A percentile compares a stretch with the other conserved stretches of the same genome.
These are phyloP conservation scores for Lasioglossum baleicum DNA, from an alignment of 1,140 invertebrate genomes.

Conservation along the genomic window DNA sequence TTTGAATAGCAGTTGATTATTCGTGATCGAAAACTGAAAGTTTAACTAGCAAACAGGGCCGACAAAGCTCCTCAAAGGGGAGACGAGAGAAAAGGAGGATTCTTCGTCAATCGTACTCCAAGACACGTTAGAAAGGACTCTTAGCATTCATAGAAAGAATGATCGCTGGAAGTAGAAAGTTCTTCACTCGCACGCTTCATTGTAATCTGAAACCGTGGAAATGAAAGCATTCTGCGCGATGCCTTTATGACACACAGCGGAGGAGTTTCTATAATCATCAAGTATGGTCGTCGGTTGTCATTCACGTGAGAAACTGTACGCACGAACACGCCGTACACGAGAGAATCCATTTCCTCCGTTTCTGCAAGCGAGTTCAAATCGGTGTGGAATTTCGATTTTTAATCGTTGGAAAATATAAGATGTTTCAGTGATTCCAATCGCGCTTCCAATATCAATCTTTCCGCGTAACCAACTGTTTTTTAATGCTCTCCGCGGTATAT, in stretches of 20 bases:
- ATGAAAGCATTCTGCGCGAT: constrained; percentile 23
- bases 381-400: constrained; percentile 6
- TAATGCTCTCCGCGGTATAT: too few relatives aligned
- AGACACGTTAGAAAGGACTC: constrained; percentile 2
- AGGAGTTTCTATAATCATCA: constrained; percentile 24
- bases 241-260: constrained; percentile 29
- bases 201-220: constrained; percentile 38
- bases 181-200: constrained; percentile 11
- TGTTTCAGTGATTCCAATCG: background rate
- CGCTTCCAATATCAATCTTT: background rate
- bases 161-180: constrained; percentile 27
- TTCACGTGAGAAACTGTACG: background rate
- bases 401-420: background rate
- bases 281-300: constrained; percentile 29
- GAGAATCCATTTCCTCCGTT: constrained; percentile 30
- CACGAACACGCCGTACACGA: background rate
- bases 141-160: constrained; percentile 14
- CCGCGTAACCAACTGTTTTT: background rate
- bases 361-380: background rate
- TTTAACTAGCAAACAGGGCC: too few relatives aligned
- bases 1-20: too few relatives aligned
- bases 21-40: too few relatives aligned
- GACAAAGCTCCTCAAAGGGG: too few relatives aligned
- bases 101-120: background rate
- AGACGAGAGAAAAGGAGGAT: background rate